Conservation (phyloP, 2,113 vertebrate genomes). For the Astur gentilis region DNA sequence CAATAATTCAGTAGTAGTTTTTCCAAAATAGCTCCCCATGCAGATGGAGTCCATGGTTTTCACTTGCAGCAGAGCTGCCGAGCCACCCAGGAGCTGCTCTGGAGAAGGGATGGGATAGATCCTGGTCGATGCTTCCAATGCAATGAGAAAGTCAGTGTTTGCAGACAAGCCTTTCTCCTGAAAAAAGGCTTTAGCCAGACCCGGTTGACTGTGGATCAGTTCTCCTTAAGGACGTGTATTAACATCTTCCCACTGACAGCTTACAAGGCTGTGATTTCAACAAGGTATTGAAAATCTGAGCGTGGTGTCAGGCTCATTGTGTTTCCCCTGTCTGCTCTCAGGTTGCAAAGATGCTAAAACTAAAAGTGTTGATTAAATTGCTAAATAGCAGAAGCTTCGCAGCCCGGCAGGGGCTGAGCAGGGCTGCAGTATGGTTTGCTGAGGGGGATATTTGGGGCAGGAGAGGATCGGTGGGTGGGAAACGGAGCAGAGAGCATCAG, state of each 20-base stretch:
- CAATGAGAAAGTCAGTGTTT: not conserved
- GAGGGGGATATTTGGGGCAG: not conserved
- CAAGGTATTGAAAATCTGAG: conserved; percentile 1
- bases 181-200: not conserved
- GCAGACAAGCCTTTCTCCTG: not conserved
- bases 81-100: not conserved
- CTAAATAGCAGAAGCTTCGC: not conserved
- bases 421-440: not conserved
- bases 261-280: conserved; percentile 18
- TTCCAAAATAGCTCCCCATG: not conserved
- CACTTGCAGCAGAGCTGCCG: not conserved
- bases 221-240: not conserved
- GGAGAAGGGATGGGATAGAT: not conserved
- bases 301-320: not conserved
- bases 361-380: not conserved
- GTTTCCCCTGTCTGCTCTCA: conserved; percentile 3
- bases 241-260: conserved; percentile 9
- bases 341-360: not conserved
- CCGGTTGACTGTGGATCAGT: not conserved
- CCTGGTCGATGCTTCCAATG: not conserved
- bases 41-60: not conserved
- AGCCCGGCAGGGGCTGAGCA: not conserved
- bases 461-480: not conserved
- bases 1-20: not conserved
- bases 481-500: not conserved